Evolutionary conservation across 2,113 vertebrate genomes (phyloP).

Genomic region (Otolemur garnettii): DNA sequence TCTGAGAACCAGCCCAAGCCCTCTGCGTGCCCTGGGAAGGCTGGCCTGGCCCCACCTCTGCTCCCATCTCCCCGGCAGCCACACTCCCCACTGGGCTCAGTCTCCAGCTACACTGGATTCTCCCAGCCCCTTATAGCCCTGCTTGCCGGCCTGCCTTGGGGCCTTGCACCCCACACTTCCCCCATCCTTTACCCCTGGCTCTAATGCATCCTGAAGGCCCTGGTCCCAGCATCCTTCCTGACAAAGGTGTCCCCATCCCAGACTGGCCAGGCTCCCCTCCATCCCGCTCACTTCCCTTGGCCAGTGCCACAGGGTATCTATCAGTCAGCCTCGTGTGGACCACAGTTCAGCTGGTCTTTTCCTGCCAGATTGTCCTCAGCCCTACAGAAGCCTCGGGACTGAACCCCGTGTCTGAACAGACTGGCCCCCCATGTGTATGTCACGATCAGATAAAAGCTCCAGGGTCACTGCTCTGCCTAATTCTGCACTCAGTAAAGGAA

Average conservation of each 20-base stretch:
- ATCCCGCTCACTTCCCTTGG: neutral
- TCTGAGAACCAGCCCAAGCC: neutral
- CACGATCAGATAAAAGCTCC: neutral
- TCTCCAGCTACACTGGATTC: neutral
- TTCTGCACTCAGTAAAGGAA: neutral
- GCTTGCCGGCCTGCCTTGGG: neutral
- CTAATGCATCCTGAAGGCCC: neutral
- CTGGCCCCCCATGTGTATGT: accelerated
- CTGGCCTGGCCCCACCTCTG: neutral
- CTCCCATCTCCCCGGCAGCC: accelerated
- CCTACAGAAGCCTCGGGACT: neutral
- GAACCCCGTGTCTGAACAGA: neutral
- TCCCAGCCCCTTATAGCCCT: neutral
- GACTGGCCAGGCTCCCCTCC: neutral
- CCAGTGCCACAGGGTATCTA: neutral
- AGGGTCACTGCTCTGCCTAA: neutral
- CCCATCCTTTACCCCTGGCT: neutral
- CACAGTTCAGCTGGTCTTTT: accelerated
- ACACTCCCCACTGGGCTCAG: accelerated
- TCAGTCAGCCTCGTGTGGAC: neutral
- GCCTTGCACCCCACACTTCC: neutral
- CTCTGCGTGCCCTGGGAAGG: neutral
- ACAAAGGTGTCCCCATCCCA: neutral
- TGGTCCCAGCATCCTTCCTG: neutral
- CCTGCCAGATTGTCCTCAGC: neutral